These are phyloP conservation scores for Bombylius major DNA, from an alignment of 2,888 invertebrate species.

Conservation along the genomic window DNA sequence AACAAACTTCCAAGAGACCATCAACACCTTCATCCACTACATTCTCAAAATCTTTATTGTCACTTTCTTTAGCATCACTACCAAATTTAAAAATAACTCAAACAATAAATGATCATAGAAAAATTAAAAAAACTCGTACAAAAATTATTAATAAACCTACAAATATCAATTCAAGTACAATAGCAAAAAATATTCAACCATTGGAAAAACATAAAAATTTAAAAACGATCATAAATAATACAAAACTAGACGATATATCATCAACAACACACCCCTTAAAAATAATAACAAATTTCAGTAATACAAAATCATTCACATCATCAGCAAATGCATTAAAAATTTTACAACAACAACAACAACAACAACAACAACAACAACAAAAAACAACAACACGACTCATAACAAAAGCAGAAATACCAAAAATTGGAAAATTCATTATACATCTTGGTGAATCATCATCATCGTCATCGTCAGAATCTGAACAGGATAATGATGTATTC, in stretches of 20 bases:
- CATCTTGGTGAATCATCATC: slow-evolving; percentile 14
- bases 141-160: neutral
- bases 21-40: no score
- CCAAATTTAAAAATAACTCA: no score
- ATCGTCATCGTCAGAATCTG: slow-evolving; percentile 19
- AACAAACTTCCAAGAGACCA: no score
- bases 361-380: slow-evolving; percentile 3
- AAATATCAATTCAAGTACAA: neutral
- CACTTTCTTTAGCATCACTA: no score
- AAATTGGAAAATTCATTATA: slow-evolving; percentile 27
- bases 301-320: no score
- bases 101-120: neutral
- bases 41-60: no score
- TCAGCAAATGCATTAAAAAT: neutral
- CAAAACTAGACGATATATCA: no score
- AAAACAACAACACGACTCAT: slow-evolving; percentile 22
- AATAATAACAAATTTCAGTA: no score
- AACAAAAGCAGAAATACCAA: slow-evolving; percentile 23
- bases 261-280: no score
- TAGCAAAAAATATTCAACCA: neutral
- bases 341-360: neutral
- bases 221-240: no score
- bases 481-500: slow-evolving; percentile 7
- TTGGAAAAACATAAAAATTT: neutral
- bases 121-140: neutral